Evolutionary conservation across 2,797 vertebrate species (phyloP), one percentile per base, ranked within the genome.

Genomic region (Gymnoscopelus braueri): DNA sequence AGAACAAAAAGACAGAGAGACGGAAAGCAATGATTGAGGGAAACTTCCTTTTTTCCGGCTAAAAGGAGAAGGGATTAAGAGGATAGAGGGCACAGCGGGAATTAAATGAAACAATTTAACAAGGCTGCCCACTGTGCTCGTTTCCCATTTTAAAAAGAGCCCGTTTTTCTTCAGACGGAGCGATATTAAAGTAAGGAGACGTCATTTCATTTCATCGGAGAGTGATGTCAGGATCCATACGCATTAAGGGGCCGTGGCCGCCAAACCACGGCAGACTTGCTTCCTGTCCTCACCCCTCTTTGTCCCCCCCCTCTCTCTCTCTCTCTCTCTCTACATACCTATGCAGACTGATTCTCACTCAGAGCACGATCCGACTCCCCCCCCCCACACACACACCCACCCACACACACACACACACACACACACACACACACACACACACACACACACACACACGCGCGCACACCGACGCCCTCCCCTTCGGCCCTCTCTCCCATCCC

Each of bases 151-250:
- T 57, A 4, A 15, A 62, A 51, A 19, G 35, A 65, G 60, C 29
- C 61, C n/a, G 69, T 44, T 23, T 47, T 55, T 47, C 23, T 54
- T 14, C 15, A 9, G 47, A 51, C 39, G 24, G 19, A 70, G 57
- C 1, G 2, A n/a, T 55, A 58, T 78, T 15, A 29, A 71, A 62
- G 29, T 0, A 13, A 63, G 71, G 78, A 69, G 77, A 84, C 23
- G 69, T 77, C 68, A 74, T 54, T 57, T 8, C 4, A 8, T 69
- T 80, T 26, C 11, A 57, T 65, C 19, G 0, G 26, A 66, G 75
- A 69, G 79, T 85, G 81, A 85, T 82, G 81, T 85, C 84, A 85
- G 71, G 72, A 77, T 82, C 69, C 74, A 74, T 72, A 74, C 52
- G 78, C 76, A 71, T 39, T 29, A 35, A 32, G 48, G 54, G 48